Evolutionary conservation across 2,113 vertebrate species (phyloP).

Genomic region (Notothenia rossii): DNA sequence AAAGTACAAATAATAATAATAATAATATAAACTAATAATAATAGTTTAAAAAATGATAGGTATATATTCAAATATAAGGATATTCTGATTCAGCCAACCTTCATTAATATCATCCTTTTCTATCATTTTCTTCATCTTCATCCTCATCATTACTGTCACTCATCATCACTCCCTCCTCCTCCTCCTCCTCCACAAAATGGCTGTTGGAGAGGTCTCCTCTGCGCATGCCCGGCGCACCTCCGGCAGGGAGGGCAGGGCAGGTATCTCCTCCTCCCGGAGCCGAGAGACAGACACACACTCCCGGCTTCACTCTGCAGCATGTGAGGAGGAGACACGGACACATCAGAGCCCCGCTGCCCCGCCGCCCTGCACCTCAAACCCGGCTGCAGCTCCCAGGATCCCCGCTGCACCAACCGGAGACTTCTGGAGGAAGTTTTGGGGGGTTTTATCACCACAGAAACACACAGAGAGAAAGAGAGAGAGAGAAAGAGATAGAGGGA

Average conservation of each 20-base stretch:
- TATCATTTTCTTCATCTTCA: neutral
- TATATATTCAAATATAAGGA: no score
- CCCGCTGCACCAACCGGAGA: neutral
- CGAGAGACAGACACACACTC: conserved; percentile 66
- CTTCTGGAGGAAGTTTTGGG: neutral
- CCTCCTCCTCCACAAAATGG: conserved; percentile 71
- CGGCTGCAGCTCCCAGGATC: conserved; percentile 1
- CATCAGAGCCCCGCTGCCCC: conserved; percentile 13
- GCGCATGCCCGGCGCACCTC: conserved; percentile 87
- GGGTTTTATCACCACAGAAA: no score
- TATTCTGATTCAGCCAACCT: neutral
- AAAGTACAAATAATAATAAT: no score
- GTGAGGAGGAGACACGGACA: conserved; percentile 39
- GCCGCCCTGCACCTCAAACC: neutral
- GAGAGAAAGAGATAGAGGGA: no score
- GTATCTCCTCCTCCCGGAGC: conserved; percentile 59
- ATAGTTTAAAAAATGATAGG: no score
- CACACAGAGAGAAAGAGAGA: no score
- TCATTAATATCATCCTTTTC: neutral
- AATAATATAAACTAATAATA: no score
- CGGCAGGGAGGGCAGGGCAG: conserved; percentile 71
- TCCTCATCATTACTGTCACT: conserved; percentile 34
- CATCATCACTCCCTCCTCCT: conserved; percentile 1
- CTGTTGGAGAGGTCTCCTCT: conserved; percentile 49
- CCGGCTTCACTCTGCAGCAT: conserved; percentile 27